Base-by-base conservation (phyloP, 2,888 invertebrate species). In the Zaprionus lineosus region DNA sequence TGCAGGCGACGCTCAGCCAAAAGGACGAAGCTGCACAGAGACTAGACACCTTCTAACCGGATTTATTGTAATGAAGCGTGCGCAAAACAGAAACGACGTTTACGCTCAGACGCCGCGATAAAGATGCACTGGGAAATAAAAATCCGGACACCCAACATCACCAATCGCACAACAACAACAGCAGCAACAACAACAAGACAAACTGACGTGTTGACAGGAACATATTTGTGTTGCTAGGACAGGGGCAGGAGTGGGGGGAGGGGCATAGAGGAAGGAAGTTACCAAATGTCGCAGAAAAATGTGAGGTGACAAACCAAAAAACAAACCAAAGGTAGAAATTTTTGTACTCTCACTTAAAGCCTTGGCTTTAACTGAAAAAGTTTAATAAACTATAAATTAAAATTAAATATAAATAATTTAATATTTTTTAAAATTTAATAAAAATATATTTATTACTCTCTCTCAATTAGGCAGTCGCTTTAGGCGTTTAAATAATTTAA, bases 21-120 rank as follows among this genome's bases (percentile, higher is more conserved):
- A 2, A 26, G 28, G 28, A 29, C 19, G 16, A 12, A 12, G 41
- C 8, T 2, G 33, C 29, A 36, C 46, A 34, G 48, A 33, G 34
- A 52, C 44, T 56, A 70, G 74, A 72, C 71, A 70, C 68, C 69
- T 73, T 8, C 66, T 76, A 77, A 76, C 68, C 77, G 84, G 86
- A 81, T 84, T 87, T 85, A 82, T 86, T 87, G 81, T 85, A 87
- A 88, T 88, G 88, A 88, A 87, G 87, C 87, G 88, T 88, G 75
- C 65, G 74, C 78, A 78, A 83, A 83, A 82, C 73, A 69, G 75
- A 86, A 77, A 71, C 74, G 87, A 85, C 85, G 68, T 57, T 31
- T 50, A 26, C 51, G 47, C 59, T 64, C 65, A 65, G 53, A 64
- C 78, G 63, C 52, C 43, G 62, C 74, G 77, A 86, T 82, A 74